Evolutionary conservation across 2,113 vertebrate genomes (phyloP), one percentile per base, ranked within the genome.

Genomic region (Emydura subglobosa): DNA sequence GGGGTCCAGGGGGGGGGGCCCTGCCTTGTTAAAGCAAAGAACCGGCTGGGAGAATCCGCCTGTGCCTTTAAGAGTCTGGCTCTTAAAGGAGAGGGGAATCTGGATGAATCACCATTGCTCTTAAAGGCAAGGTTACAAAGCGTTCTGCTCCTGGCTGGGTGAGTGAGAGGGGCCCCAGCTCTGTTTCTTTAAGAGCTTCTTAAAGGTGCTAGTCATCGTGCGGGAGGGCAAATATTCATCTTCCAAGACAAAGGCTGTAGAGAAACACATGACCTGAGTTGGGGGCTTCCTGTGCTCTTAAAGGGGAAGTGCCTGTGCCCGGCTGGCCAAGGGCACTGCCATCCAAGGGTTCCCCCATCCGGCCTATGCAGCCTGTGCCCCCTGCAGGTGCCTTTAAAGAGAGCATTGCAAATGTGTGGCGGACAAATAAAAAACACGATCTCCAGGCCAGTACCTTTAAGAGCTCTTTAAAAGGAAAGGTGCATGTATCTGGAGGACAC

Each of bases 31-130:
- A 88, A 61, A 86, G 95, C 49, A 84, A 42, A 83, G 25, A 94
- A 79, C 74, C 89, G 74, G 82, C 42, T 39, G 47, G 57, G 53
- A 90, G 29, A 2, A 65, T 22, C 11, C 4, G 8, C 65, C 81
- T n/a, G 55, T 50, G 55, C n/a, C 80, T 94, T 97, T 97, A 83
- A 96, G 96, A 95, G 96, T 61, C 55, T 88, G 25, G 95, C 96
- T 96, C 42, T 44, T 76, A 76, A 76, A 76, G 42, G 72, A n/a
- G 68, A 39, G 8, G 39, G 21, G 19, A 10, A 42, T 31, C 4
- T 34, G 31, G 31, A 8, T 3, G 31, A 17, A 34, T n/a, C 31
- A 17, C 61, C 39, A 39, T 39, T 39, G 39, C 83, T 79, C 76
- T 96, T 94, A 88, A 93, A 96, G 76, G 82, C 57, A 82, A 83